A percentile compares a stretch with the other conserved stretches of the same genome.
Conservation (phyloP, 1,140 invertebrate species). For the Macrobrachium rosenbergii region DNA sequence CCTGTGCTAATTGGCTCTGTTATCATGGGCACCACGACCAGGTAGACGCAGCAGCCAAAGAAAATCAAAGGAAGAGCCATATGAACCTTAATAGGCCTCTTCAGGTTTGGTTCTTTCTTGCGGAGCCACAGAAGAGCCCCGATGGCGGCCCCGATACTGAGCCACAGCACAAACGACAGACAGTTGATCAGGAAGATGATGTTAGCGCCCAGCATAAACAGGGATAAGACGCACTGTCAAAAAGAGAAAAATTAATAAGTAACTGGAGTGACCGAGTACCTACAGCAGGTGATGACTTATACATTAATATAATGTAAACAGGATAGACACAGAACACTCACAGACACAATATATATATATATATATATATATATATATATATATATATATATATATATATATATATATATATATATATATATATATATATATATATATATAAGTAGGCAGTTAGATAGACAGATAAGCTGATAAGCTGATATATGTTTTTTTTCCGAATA, state of each 20-base stretch:
- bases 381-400: constrained; percentile 19
- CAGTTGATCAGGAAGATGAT: constrained; percentile 83
- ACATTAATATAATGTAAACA: no score
- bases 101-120: constrained; percentile 79
- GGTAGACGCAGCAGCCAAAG: constrained; percentile 72
- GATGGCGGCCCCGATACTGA: constrained; percentile 82
- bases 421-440: constrained; percentile 18
- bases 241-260: constrained; percentile 72
- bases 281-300: no score
- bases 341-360: no score
- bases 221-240: constrained; percentile 79
- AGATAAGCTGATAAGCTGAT: no score
- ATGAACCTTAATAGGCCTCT: constrained; percentile 85
- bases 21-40: constrained; percentile 74
- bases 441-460: no score
- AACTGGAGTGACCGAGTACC: constrained; percentile 66
- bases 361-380: no score
- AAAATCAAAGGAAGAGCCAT: constrained; percentile 74
- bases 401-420: constrained; percentile 7
- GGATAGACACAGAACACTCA: no score
- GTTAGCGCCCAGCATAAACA: constrained; percentile 81
- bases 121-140: constrained; percentile 85
- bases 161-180: constrained; percentile 84
- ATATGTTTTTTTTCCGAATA: no score
- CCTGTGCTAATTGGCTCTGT: constrained; percentile 69